Evolutionary conservation across 1,140 invertebrate species (phyloP), one percentile per base, ranked within the genome.

Genomic region (Coptotermes formosanus): DNA sequence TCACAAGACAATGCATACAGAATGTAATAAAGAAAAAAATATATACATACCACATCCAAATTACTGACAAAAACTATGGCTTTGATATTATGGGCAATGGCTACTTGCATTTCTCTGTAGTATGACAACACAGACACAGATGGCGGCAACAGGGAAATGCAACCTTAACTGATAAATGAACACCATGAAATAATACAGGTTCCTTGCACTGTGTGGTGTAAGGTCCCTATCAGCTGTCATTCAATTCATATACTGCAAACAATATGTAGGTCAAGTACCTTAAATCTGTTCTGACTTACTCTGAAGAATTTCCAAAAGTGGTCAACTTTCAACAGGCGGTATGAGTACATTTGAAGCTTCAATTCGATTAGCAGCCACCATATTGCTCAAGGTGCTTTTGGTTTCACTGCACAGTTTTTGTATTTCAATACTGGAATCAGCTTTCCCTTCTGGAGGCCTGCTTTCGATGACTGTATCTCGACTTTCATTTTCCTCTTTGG

Each of bases 281-380:
- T 75, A 75, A 30, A 75, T 30, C 64, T 75, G 25, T 75, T 30
- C n/a, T 30, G 64, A 75, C n/a, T 9, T n/a, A 64, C 25, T 64
- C 19, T 21, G 8, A n/a, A 64, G 59, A 8, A 64, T 7, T 64
- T 25, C 8, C 9, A 30, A 75, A 75, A 25, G 25, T 30, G 64
- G 64, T 75, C 64, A 75, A 75, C 64, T 75, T 75, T 75, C 64
- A 75, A 75, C n/a, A 30, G 64, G 64, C 25, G n/a, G 64, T n/a
- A 75, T 75, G 64, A 75, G 64, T 25, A 75, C 64, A 75, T 14
- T 14, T 30, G 25, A 30, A 75, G 25, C 8, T 75, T 75, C 64
- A 75, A 75, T 75, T 75, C 64, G n/a, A n/a, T 75, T 75, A 9
- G 14, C 25, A 75, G 64, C 8, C 64, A 75, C 25, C 3, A 75